Evolutionary conservation across 1,140 invertebrate species (phyloP).

Genomic region (Drosophila busckii): DNA sequence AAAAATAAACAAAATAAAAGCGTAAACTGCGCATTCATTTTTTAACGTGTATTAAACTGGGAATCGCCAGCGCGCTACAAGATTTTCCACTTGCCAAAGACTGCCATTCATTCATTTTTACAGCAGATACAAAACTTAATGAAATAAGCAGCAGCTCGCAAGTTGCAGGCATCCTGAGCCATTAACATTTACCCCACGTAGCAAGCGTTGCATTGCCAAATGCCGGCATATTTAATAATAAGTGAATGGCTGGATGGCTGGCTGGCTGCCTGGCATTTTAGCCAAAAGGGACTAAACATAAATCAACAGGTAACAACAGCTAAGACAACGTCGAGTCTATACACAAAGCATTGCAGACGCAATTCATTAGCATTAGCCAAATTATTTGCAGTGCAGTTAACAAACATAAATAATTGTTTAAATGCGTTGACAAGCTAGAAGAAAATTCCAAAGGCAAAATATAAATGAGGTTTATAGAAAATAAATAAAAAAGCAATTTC

Average conservation of each 20-base stretch:
- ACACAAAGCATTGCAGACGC: conserved; percentile 24
- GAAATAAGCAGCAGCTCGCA: conserved; percentile 49
- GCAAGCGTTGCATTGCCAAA: conserved; percentile 17
- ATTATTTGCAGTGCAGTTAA: conserved; percentile 23
- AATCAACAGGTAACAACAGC: conserved; percentile 47
- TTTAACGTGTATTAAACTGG: conserved; percentile 11
- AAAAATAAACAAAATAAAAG: background rate
- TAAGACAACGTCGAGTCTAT: conserved; percentile 20
- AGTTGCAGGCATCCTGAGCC: conserved; percentile 23
- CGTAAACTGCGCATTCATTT: background rate
- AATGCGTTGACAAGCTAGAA: background rate
- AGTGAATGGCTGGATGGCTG: no score
- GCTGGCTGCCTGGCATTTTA: conserved; percentile 18
- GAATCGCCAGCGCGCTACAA: conserved; percentile 42
- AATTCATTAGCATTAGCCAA: conserved; percentile 46
- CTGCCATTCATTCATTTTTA: background rate
- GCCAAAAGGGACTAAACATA: conserved; percentile 13
- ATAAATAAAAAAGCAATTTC: no score
- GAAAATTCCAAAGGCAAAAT: no score
- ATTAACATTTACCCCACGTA: conserved; percentile 61
- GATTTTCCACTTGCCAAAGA: conserved; percentile 55
- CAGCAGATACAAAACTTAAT: conserved; percentile 41
- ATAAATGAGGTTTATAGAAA: no score
- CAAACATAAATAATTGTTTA: conserved; percentile 15
- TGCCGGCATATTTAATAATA: conserved; percentile 72